Evolutionary conservation across 1,140 invertebrate species (phyloP).

Genomic region (Ectropis grisescens): DNA sequence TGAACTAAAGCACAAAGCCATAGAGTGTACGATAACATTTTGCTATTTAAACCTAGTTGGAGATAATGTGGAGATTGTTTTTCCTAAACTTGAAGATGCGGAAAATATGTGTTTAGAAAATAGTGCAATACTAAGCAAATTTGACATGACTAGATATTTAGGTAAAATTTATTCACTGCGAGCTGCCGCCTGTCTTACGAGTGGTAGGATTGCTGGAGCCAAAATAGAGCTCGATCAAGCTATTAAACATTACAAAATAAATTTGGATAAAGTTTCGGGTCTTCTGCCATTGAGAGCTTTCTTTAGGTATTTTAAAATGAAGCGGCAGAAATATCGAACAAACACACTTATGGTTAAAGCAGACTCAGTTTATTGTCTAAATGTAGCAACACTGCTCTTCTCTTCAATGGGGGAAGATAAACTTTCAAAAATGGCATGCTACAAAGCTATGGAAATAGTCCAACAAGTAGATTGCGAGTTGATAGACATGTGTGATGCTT

Average conservation of each 20-base stretch:
- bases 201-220: constrained; percentile 28
- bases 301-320: constrained; percentile 21
- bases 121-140: constrained; percentile 15
- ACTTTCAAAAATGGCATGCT: constrained; percentile 31
- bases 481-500: constrained; percentile 40
- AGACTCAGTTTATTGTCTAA: constrained; percentile 56
- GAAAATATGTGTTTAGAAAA: constrained; percentile 32
- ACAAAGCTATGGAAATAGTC: constrained; percentile 38
- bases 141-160: constrained; percentile 40
- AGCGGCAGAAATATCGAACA: constrained; percentile 26
- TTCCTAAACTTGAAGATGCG: constrained; percentile 47
- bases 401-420: constrained; percentile 36
- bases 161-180: constrained; percentile 48
- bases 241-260: constrained; percentile 30
- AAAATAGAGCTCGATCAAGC: constrained; percentile 40
- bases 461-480: constrained; percentile 35
- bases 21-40: constrained; percentile 51
- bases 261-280: constrained; percentile 36
- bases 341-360: constrained; percentile 27
- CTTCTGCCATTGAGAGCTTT: constrained; percentile 28
- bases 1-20: constrained; percentile 47
- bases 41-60: constrained; percentile 39
- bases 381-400: constrained; percentile 43
- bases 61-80: constrained; percentile 34
- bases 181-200: constrained; percentile 36